Evolutionary conservation across 2,797 vertebrate species (phyloP), one percentile per base, ranked within the genome.

Genomic region (Gallirallus australis): DNA sequence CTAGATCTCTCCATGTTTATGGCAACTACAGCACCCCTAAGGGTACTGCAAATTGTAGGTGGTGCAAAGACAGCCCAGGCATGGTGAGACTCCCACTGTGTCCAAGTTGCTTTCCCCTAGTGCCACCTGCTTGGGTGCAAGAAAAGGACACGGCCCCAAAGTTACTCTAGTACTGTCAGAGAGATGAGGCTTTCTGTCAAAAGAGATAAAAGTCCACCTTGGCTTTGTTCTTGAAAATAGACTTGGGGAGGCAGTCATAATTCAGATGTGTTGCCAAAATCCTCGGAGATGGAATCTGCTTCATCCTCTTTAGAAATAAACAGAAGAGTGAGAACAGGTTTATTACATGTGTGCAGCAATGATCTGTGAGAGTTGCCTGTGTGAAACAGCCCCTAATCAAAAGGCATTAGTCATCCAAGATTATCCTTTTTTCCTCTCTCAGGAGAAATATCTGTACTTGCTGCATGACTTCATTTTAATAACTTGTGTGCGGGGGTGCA

Each of bases 191-290:
- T 90, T 89, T 21, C 6, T 37, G 75, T 24, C 71, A 24, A 47
- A 71, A 69, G 57, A 54, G 15, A 33, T 64, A 72, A 90, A 82
- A 90, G 61, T 61, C 57, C 40, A 97, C 95, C 77, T 94, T 97
- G 82, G 83, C 82, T 97, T 97, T 98, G 57, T 91, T 97, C 90
- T 96, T 92, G 78, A 96, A 90, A 95, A 98, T 42, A 60, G 97
- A 97, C n/a, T 88, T 90, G 16, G 94, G 94, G 31, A 98, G 76
- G 50, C 83, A 94, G 66, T 97, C 94, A 16, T 95, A 97, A 94
- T 92, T 97, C 80, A 97, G 94, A 39, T 97, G 95, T 45, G 96
- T 96, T 93, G 97, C 89, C 89, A 98, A 70, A 92, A 98, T 92
- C 82, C 97, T 97, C 83, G 97, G 97, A 27, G 98, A 97, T 27